Conservation (phyloP, 2,797 vertebrate genomes). For the Manis pentadactyla region DNA sequence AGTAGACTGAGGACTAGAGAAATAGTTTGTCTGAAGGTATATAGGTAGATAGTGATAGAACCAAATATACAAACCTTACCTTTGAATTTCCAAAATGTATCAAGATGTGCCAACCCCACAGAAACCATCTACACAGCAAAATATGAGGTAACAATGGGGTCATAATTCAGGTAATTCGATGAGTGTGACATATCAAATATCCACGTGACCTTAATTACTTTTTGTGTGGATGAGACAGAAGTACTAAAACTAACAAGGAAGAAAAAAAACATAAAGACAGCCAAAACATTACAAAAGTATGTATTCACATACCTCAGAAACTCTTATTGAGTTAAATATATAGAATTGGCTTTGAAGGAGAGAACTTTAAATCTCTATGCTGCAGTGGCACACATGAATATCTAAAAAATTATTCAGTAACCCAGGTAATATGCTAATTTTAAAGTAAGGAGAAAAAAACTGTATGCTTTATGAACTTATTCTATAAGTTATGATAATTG, state of each 20-base stretch:
- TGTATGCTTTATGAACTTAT: constrained; percentile 51
- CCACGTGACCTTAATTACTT: not conserved
- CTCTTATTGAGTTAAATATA: not conserved
- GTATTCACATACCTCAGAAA: not conserved
- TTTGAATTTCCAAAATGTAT: constrained; percentile 38
- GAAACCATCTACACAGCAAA: not conserved
- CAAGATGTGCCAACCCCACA: not conserved
- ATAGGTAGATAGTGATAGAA: not conserved
- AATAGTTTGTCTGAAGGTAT: constrained; percentile 27
- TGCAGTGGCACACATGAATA: constrained; percentile 4
- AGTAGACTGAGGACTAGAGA: not conserved
- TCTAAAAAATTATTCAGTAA: constrained; percentile 54
- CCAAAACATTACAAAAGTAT: not conserved
- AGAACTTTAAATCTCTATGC: not conserved
- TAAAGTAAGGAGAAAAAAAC: constrained; percentile 11
- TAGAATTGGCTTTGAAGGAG: not conserved
- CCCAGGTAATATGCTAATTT: constrained; percentile 60
- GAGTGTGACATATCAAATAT: constrained; percentile 42
- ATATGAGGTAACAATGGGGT: not conserved
- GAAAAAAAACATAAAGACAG: not conserved
- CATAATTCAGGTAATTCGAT: constrained; percentile 20
- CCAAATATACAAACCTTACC: not conserved
- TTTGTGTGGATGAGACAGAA: not conserved
- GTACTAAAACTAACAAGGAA: constrained; percentile 40
- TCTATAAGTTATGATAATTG: constrained; percentile 63